phyloP scores from a whole-genome alignment of 2,888 invertebrate genomes.

The Junonia oenone region DNA sequence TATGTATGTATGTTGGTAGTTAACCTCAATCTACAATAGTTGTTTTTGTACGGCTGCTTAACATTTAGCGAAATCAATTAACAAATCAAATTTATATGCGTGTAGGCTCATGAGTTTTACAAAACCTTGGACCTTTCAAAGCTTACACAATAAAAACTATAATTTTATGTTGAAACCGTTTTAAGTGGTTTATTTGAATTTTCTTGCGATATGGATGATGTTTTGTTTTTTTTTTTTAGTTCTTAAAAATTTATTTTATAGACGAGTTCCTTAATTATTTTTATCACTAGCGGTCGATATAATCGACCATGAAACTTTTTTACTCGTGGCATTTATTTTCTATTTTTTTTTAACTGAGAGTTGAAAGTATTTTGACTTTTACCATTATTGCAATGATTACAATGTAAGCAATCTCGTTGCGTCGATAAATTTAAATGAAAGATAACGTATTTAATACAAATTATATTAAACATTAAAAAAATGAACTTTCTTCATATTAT shows the following conservation, averaged over 20 bases:
- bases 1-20: background rate
- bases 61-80: constrained; percentile 4
- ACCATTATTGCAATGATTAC: too few species aligned
- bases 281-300: too few species aligned
- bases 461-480: too few species aligned
- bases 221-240: background rate
- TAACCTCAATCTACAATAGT: constrained; percentile 12
- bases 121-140: constrained; percentile 6
- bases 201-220: background rate
- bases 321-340: too few species aligned
- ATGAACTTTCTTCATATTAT: too few species aligned
- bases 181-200: background rate
- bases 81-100: constrained; percentile 8
- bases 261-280: background rate
- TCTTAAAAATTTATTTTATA: too few species aligned
- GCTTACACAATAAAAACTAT: constrained; percentile 1
- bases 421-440: too few species aligned
- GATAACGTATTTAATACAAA: too few species aligned
- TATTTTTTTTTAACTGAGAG: too few species aligned
- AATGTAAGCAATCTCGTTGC: too few species aligned
- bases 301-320: too few species aligned
- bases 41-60: background rate
- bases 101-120: background rate
- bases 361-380: too few species aligned
- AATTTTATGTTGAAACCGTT: background rate